Evolutionary conservation across 2,888 invertebrate genomes (phyloP).

Genomic region (Octonoba sinensis): DNA sequence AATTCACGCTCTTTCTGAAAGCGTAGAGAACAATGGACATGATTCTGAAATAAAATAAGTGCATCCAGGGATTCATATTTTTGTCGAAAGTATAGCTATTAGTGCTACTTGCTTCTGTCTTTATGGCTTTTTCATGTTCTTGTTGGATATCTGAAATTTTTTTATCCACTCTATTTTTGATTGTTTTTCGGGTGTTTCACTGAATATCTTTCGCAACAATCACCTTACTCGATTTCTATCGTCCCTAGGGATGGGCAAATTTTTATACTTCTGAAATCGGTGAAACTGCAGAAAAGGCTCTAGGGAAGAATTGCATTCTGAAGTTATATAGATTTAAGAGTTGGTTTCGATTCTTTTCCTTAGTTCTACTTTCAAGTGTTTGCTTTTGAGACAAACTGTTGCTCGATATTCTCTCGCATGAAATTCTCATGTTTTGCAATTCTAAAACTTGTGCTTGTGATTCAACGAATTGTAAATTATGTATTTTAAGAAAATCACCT

Average conservation of each 20-base stretch:
- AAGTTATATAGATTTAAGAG: slow-evolving; percentile 48
- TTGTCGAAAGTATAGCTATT: slow-evolving; percentile 52
- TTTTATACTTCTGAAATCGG: slow-evolving; percentile 40
- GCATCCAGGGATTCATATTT: slow-evolving; percentile 51
- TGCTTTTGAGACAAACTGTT: too few relatives aligned
- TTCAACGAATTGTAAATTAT: too few relatives aligned
- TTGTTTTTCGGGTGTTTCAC: slow-evolving; percentile 28
- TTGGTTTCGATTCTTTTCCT: slow-evolving; percentile 37
- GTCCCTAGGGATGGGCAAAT: slow-evolving; percentile 40
- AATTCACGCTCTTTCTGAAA: slow-evolving; percentile 29
- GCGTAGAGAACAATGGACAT: slow-evolving; percentile 40
- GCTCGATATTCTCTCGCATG: too few relatives aligned
- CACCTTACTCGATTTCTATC: slow-evolving; percentile 57
- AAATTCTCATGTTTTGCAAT: too few relatives aligned
- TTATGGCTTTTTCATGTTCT: slow-evolving; percentile 33
- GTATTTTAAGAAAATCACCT: too few relatives aligned
- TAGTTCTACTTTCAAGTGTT: not conserved
- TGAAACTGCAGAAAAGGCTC: slow-evolving; percentile 45
- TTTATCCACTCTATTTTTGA: slow-evolving; percentile 31
- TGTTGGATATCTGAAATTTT: slow-evolving; percentile 35
- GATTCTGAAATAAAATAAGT: slow-evolving; percentile 41
- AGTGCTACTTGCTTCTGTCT: slow-evolving; percentile 53
- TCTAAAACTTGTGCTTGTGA: too few relatives aligned
- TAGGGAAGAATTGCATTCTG: slow-evolving; percentile 38
- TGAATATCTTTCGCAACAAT: slow-evolving; percentile 54